These are phyloP conservation scores for Emydura subglobosa DNA, from an alignment of 2,113 vertebrate genomes.

Conservation along the genomic window DNA sequence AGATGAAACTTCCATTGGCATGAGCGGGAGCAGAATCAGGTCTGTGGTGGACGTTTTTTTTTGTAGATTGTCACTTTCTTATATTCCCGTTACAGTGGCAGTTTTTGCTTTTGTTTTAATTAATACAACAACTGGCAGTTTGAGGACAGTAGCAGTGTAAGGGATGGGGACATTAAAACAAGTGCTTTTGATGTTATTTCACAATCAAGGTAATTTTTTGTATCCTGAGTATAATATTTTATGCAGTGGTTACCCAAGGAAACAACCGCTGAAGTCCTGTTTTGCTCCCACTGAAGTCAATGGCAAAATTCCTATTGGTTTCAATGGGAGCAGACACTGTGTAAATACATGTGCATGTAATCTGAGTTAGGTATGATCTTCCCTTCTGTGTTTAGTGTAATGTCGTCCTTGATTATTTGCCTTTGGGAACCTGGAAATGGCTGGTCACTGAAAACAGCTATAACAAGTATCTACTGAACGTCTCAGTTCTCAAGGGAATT, in stretches of 20 bases:
- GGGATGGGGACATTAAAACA: not conserved
- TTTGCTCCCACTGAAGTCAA: not conserved
- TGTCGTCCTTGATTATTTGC: not conserved
- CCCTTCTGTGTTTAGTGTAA: not conserved
- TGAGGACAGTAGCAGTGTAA: not conserved
- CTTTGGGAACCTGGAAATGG: not conserved
- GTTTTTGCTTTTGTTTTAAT: not conserved
- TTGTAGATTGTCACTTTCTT: slow-evolving; percentile 8
- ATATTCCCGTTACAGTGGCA: not conserved
- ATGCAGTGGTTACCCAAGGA: not conserved
- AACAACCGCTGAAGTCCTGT: not conserved
- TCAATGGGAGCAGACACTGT: not conserved
- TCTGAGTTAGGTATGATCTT: not conserved
- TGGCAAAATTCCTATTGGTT: not conserved
- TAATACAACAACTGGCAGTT: not conserved
- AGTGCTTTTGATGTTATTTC: not conserved
- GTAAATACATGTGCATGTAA: not conserved
- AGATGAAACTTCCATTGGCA: slow-evolving; percentile 16
- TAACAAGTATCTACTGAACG: not conserved
- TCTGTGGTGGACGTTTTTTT: not conserved
- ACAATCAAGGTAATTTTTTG: not conserved
- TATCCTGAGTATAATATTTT: slow-evolving; percentile 7
- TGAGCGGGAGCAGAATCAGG: not conserved
- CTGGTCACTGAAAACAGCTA: not conserved
- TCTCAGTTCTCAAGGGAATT: not conserved